A percentile compares a stretch with the other conserved stretches of the same genome.
Conservation (phyloP, 2,113 vertebrate genomes). For the Heptranchias perlo region DNA sequence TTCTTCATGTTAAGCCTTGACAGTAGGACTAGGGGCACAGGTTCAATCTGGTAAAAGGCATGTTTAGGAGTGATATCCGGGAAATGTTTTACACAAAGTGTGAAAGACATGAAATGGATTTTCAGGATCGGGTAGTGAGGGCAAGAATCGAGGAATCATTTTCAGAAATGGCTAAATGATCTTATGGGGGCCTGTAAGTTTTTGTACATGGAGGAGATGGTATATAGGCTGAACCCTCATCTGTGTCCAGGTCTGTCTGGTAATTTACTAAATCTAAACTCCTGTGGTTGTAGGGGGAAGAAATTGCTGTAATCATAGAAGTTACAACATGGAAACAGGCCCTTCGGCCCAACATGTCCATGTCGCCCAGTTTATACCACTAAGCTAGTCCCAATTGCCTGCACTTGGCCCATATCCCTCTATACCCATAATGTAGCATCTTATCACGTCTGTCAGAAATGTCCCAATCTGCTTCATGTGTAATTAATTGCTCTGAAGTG, state of each 20-base stretch:
- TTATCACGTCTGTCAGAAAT: not conserved
- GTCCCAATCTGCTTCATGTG: too few species aligned
- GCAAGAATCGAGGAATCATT: not conserved
- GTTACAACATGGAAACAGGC: too few species aligned
- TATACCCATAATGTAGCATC: too few species aligned
- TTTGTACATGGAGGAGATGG: not conserved
- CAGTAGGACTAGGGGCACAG: too few species aligned
- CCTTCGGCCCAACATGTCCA: too few species aligned
- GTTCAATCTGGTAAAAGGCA: not conserved
- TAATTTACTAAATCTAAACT: not conserved
- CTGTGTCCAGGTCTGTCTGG: not conserved
- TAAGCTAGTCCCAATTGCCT: too few species aligned
- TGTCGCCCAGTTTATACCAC: too few species aligned
- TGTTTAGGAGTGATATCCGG: not conserved
- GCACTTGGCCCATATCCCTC: too few species aligned
- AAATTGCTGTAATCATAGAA: not conserved
- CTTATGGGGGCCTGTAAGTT: not conserved
- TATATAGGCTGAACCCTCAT: not conserved
- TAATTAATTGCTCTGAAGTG: not conserved
- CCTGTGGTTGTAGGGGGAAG: not conserved
- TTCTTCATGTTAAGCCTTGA: not conserved
- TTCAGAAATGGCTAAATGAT: not conserved
- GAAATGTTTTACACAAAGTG: not conserved
- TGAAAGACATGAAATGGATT: not conserved
- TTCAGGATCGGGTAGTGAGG: too few species aligned